Conservation (phyloP, 2,888 invertebrate species). For the Melipona beecheii region DNA sequence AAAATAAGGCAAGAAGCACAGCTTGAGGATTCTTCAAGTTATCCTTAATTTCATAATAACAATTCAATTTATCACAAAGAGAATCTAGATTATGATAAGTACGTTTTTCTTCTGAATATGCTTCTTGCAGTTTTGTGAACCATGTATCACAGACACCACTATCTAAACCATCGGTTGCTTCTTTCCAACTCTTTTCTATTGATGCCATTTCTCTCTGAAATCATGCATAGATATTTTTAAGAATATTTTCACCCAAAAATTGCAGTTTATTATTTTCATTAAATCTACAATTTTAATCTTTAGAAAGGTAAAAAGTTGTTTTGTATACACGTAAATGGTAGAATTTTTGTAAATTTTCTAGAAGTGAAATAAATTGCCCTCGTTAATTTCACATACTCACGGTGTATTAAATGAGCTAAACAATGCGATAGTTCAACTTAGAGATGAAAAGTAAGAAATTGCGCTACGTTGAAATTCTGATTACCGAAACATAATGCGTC, state of each 20-base stretch:
- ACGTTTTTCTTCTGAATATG: slow-evolving; percentile 84
- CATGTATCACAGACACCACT: slow-evolving; percentile 80
- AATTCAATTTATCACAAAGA: slow-evolving; percentile 84
- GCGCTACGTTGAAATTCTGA: slow-evolving; percentile 38
- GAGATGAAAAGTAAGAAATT: slow-evolving; percentile 50
- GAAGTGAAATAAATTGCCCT: background rate
- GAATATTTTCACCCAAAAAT: background rate
- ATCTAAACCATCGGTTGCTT: slow-evolving; percentile 80
- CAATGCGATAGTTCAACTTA: slow-evolving; percentile 38
- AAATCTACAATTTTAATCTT: background rate
- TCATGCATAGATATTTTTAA: background rate
- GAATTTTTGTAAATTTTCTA: background rate
- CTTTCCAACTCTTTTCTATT: slow-evolving; percentile 82
- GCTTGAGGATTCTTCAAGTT: slow-evolving; percentile 84
- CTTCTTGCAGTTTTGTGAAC: slow-evolving; percentile 82
- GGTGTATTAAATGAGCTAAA: slow-evolving; percentile 40
- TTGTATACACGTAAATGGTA: background rate
- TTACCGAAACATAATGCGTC: slow-evolving; percentile 66
- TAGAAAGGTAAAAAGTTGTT: background rate
- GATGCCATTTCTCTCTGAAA: slow-evolving; percentile 74
- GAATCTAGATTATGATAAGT: slow-evolving; percentile 85
- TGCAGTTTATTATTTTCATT: slow-evolving; percentile 3
- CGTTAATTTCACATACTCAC: slow-evolving; percentile 43
- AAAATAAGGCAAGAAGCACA: slow-evolving; percentile 85
- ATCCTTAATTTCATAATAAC: slow-evolving; percentile 83